Base-by-base conservation (phyloP, 2,888 invertebrate species). In the Noctua janthe region DNA sequence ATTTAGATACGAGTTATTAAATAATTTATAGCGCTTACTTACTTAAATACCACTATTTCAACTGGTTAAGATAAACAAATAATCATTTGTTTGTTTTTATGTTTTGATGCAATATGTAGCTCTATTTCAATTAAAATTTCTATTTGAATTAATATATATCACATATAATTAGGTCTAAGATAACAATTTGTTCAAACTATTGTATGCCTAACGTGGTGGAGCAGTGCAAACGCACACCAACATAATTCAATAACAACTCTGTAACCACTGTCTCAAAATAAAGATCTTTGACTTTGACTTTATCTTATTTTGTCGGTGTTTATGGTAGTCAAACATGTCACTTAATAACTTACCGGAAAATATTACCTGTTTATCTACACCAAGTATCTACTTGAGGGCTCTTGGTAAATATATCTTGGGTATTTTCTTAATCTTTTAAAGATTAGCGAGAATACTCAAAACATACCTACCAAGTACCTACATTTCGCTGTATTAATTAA, bases 1-100 rank as follows among this genome's bases (percentile, higher is more conserved):
- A 82, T 82, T 85, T 77, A 78, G 78, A 88, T 72, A 74, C 8
- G 56, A 35, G 75, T 81, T 81, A 77, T 78, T 82, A 76, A 56
- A 66, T 49, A 76, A 86, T 78, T 78, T 88, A 81, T 71, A 74
- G 67, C 49, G 74, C 71, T 81, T 71, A 66, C 69, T 78, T 73
- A 66, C 47, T 88, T 39, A 17, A 67, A 73, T 74, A 85, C 62
- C 70, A 74, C 77, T 75, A 75, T 67, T 59, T 72, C 29, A 81
- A 85, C 51, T 69, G 56, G 64, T 78, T 75, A 35, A 69, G 62
- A 76, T 85, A 78, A 81, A 78, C 64, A 88, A 85, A 81, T 69
- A 69, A 73, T 15, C 35, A 43, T 71, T 71, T 71, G 39, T 39
- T 39, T 39, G 1, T 39, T 39, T 1, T 39, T 39, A 39, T 39